Evolutionary conservation across 2,113 vertebrate genomes (phyloP).

Genomic region (Notarius quadriscutis): DNA sequence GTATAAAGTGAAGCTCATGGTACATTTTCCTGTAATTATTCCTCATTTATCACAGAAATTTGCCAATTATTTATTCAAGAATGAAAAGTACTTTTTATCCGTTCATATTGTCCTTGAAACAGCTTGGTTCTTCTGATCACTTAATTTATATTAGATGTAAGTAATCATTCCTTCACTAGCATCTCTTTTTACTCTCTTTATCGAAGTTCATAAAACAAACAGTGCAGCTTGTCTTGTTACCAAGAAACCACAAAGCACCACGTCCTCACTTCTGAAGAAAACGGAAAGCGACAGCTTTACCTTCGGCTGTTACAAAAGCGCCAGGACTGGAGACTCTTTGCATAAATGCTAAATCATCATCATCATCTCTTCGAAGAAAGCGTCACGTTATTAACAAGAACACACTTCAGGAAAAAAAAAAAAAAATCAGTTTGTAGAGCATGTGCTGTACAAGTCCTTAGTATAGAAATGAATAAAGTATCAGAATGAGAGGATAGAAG

Average conservation of each 20-base stretch:
- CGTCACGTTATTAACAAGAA: neutral
- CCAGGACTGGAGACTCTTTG: neutral
- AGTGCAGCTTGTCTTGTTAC: neutral
- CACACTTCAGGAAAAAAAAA: no score
- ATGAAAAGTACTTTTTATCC: neutral
- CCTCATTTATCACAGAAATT: neutral
- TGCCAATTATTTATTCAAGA: neutral
- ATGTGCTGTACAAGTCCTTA: no score
- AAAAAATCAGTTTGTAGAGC: no score
- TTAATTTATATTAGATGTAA: neutral
- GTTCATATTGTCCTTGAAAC: neutral
- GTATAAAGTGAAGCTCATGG: no score
- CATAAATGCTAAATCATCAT: no score
- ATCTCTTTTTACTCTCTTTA: neutral
- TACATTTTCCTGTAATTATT: neutral
- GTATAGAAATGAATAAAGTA: no score
- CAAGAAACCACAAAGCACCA: neutral
- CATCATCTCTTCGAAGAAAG: no score
- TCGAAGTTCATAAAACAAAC: neutral
- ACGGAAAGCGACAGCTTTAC: neutral
- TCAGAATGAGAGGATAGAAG: neutral
- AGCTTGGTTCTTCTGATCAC: neutral
- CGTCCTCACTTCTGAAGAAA: neutral
- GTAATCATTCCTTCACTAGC: neutral
- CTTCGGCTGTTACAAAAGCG: neutral